A percentile compares a stretch with the other conserved stretches of the same genome.
These are phyloP conservation scores for Drosophila lacteicornis DNA, from an alignment of 1,140 invertebrate genomes.

Conservation along the genomic window DNA sequence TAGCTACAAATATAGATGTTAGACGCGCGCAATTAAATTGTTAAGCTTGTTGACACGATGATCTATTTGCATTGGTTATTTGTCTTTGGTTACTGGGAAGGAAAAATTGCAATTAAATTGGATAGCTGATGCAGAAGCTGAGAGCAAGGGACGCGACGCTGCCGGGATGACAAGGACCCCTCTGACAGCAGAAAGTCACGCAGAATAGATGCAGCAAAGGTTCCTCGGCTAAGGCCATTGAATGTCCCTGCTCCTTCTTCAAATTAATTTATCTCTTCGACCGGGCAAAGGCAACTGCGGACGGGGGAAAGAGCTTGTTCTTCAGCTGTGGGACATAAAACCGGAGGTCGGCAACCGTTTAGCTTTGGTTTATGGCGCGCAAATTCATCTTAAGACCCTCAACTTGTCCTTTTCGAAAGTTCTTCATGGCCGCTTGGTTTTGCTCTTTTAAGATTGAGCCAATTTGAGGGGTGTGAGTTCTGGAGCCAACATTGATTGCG, in stretches of 20 bases:
- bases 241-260: constrained; percentile 34
- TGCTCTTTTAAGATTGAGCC: not conserved
- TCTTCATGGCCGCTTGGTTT: not conserved
- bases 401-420: constrained; percentile 24
- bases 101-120: constrained; percentile 78
- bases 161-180: constrained; percentile 13
- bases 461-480: not conserved
- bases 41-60: constrained; percentile 76
- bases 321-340: constrained; percentile 57
- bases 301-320: constrained; percentile 3
- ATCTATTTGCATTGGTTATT: constrained; percentile 80
- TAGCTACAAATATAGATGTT: constrained; percentile 36
- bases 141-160: constrained; percentile 28
- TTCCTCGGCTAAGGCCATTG: constrained; percentile 52
- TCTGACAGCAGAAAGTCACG: constrained; percentile 64
- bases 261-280: constrained; percentile 70
- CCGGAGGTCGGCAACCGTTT: constrained; percentile 64
- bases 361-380: constrained; percentile 54
- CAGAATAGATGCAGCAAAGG: constrained; percentile 49
- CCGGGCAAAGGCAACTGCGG: not conserved
- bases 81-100: constrained; percentile 55
- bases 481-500: not conserved
- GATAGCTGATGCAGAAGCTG: constrained; percentile 19
- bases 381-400: constrained; percentile 53
- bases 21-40: constrained; percentile 64